Base-by-base conservation (phyloP, 2,113 vertebrate species). In the Chamaetylas fuelleborni region DNA sequence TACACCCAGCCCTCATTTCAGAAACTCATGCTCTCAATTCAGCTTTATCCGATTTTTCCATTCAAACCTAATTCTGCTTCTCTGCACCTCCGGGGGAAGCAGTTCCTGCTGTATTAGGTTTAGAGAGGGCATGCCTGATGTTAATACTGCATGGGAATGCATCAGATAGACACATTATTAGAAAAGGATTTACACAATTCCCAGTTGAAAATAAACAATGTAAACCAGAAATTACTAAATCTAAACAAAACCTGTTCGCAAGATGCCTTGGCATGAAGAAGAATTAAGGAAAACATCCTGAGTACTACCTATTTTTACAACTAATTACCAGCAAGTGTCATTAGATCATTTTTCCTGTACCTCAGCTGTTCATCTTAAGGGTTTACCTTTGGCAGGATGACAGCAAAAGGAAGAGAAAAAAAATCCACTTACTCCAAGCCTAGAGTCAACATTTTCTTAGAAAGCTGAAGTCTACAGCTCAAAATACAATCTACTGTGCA, bases 31-130 rank as follows among this genome's bases (percentile, higher is more conserved):
- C 53, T 83, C 54, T 64, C 69, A 81, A 65, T 53, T 84, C 12
- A 5, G 36, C 45, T 81, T 84, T 31, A 78, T 88, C 92, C 64
- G 48, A 67, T 95, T 92, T 95, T 87, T 77, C 79, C 80, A 90
- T 47, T 87, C 73, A 86, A 79, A 92, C 24, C 15, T 56, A 87
- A 93, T 78, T 87, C 61, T 67, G 48, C 24, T 92, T 81, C 56
- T 78, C 47, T 70, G 51, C 53, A 67, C 61, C 61, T 87, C 38
- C 0, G 0, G 48, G 56, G 64, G 6, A 89, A 92, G 87, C 31
- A n/a, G 72, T 34, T 95, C 42, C 65, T 91, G 53, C 31, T 77
- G 42, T 56, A 84, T 60, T 7, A 79, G 62, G 33, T 69, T 14
- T 29, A 45, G n/a, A 69, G 25, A 95, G 18, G 47, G 36, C 2